Evolutionary conservation across 2,888 invertebrate genomes (phyloP), one percentile per base, ranked within the genome.

Genomic region (Eupithecia subfuscata): DNA sequence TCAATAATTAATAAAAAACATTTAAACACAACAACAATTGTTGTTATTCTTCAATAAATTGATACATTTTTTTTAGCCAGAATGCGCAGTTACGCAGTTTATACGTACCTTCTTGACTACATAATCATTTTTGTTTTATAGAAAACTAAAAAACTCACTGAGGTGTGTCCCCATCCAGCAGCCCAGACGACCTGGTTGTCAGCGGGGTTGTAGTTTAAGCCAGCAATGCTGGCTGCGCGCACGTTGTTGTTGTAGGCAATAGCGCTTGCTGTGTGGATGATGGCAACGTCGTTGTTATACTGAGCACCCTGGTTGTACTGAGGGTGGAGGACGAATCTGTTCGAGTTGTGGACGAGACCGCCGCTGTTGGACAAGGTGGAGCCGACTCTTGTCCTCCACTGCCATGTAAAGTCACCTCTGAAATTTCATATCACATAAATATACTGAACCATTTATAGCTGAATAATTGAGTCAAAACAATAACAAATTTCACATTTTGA

Each of bases 161-260:
- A 78, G 70, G 82, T 87, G 12, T 73, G 25, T 5, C 92, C 92
- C 91, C 92, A 92, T 75, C 92, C 91, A 37, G 89, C 82, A 34
- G 90, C 89, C 87, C 86, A 89, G 0, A 91, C 89, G 2, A 75
- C 78, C 75, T 85, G 80, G 76, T 90, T 87, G 70, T 90, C 90
- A 14, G 37, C 79, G 0, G 89, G 76, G 43, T 80, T 78, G 78
- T 90, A 91, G 78, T 84, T 89, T 22, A 84, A 3, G 0, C 88
- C 85, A 22, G 84, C 76, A 40, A 84, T 82, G 14, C 73, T 70
- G 74, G 72, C 85, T 1, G 82, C 65, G 9, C 79, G 79, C 0
- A 34, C 56, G 6, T 75, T 75, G 70, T 74, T 80, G 37, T 75
- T 68, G 43, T 78, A 84, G 7, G 25, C 16, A 6, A 84, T 83